Percentiles rank a stretch among this genome's conserved stretches.
phyloP scores from a whole-genome alignment of 2,888 invertebrate species.

The Nebria salina region DNA sequence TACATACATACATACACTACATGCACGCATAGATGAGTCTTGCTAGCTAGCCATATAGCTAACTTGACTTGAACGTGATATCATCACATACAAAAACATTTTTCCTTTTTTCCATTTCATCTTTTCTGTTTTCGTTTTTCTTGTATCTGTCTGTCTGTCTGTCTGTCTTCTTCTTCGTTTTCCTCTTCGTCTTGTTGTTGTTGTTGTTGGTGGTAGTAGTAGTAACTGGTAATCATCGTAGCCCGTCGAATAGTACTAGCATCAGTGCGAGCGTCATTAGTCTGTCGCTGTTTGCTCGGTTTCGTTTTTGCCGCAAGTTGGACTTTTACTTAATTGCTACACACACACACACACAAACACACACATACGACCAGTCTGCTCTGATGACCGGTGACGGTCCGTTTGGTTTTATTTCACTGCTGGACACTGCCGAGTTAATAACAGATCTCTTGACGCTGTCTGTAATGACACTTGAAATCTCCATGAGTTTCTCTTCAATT shows the following conservation, averaged over 20 bases:
- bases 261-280: not conserved
- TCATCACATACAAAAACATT: not conserved
- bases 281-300: not conserved
- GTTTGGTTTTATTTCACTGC: not conserved
- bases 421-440: slow-evolving; percentile 1
- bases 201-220: too few species aligned
- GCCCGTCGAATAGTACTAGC: not conserved
- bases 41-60: not conserved
- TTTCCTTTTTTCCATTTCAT: not conserved
- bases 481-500: too few species aligned
- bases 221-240: not conserved
- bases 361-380: not conserved
- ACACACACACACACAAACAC: not conserved
- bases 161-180: not conserved
- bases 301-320: not conserved
- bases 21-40: not conserved
- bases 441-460: not conserved
- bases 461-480: too few species aligned
- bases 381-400: not conserved
- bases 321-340: not conserved
- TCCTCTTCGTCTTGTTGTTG: not conserved
- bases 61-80: not conserved
- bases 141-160: not conserved
- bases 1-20: slow-evolving; percentile 4
- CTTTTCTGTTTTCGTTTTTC: not conserved